Evolutionary conservation across 2,113 vertebrate genomes (phyloP).

Genomic region (Leucosticte australis): DNA sequence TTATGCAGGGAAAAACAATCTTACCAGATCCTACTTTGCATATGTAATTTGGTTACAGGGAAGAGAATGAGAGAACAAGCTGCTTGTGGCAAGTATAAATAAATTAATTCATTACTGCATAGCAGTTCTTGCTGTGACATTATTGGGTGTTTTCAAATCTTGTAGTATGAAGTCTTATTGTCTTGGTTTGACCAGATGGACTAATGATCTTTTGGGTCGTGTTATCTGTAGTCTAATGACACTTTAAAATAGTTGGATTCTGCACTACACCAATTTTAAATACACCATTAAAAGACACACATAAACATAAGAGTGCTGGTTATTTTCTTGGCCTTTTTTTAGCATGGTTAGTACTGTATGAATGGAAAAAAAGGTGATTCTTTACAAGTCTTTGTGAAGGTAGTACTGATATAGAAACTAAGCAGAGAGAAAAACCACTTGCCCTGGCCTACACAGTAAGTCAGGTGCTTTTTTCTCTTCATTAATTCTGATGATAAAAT

Average conservation of each 20-base stretch:
- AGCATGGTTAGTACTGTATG: background rate
- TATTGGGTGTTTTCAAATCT: background rate
- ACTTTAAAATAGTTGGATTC: background rate
- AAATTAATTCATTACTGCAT: constrained; percentile 54
- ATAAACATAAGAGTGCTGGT: background rate
- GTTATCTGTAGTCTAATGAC: background rate
- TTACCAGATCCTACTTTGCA: constrained; percentile 37
- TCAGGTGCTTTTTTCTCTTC: background rate
- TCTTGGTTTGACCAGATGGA: constrained; percentile 48
- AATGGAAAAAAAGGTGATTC: background rate
- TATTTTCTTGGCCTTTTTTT: background rate
- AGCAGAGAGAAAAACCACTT: background rate
- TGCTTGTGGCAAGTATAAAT: constrained; percentile 59
- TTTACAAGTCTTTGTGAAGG: background rate
- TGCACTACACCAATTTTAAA: background rate
- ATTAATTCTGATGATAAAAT: background rate
- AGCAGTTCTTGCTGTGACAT: constrained; percentile 42
- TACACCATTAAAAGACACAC: background rate
- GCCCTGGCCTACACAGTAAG: background rate
- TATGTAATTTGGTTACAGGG: constrained; percentile 54
- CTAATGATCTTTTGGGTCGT: background rate
- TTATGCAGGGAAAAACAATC: constrained; percentile 42
- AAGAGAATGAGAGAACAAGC: constrained; percentile 58
- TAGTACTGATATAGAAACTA: background rate
- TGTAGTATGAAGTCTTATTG: background rate